Evolutionary conservation across 2,888 invertebrate genomes (phyloP), one percentile per base, ranked within the genome.

Genomic region (Malacosoma neustria): DNA sequence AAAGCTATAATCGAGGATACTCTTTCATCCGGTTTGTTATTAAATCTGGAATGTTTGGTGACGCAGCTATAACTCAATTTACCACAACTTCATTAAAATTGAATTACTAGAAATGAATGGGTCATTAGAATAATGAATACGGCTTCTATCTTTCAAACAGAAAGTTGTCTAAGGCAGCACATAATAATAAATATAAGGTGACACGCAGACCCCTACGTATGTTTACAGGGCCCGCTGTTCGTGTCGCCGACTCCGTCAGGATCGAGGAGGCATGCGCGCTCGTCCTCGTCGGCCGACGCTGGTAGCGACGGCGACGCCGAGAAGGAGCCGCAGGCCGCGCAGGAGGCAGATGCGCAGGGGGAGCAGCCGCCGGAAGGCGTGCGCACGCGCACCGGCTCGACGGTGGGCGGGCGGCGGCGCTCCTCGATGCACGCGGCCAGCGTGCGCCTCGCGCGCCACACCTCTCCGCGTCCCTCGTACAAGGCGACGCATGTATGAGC

Each of bases 391-490:
- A 32, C 39, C 45, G 22, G 41, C 35, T 34, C 42, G 34, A 32
- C 32, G 41, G 38, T 38, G 38, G 34, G 39, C 39, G 36, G 42
- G 37, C 66, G 68, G 13, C 71, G 77, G 30, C 76, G 76, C 58
- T 72, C 71, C 9, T 79, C 79, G 45, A 74, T 79, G 70, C 74
- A 74, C 61, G 63, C 66, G 32, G 81, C 80, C 36, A 75, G 73
- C 62, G 42, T 63, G 55, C 70, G 76, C n/a, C 66, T 72, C 33
- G 75, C 77, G 42, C 61, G 80, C 0, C 73, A 70, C 58, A 56
- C 49, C 5, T 22, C 22, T 9, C 22, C 38, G 12, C 14, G 22
- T 22, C 22, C 22, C 22, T 4, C 22, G 5, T 7, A 22, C 1
- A 22, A 22, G 6, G 2, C 5, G 22, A 22, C 6, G 9, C 9